A percentile compares a stretch with the other conserved stretches of the same genome.
These are phyloP conservation scores for Aspidoscelis tigris DNA, from an alignment of 2,113 vertebrate genomes.

Conservation along the genomic window DNA sequence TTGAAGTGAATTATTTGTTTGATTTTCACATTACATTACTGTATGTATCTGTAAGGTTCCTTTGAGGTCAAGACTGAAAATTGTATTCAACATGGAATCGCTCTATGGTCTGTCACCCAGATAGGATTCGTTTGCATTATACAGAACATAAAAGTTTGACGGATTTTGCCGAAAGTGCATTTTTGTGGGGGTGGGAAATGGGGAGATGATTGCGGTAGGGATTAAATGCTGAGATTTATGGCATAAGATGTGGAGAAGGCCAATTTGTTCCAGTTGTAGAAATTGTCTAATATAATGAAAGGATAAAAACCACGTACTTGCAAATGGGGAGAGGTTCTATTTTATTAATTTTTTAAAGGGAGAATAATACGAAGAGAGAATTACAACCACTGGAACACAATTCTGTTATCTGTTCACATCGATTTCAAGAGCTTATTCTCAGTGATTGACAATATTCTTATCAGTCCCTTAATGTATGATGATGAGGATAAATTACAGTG, in stretches of 20 bases:
- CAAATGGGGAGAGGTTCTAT: slow-evolving; percentile 1
- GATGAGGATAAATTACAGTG: neutral
- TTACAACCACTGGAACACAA: neutral
- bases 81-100: neutral
- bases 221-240: slow-evolving; percentile 2
- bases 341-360: neutral
- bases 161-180: neutral
- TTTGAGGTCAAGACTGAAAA: neutral
- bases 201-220: neutral
- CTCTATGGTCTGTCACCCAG: neutral
- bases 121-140: neutral
- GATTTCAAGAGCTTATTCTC: slow-evolving; percentile 10
- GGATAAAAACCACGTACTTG: neutral
- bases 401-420: neutral
- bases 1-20: too few relatives aligned
- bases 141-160: neutral
- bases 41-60: neutral
- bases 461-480: neutral
- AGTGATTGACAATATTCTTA: neutral
- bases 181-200: neutral
- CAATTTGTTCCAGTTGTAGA: slow-evolving; percentile 13
- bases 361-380: slow-evolving; percentile 11
- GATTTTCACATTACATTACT: too few relatives aligned
- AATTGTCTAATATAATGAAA: neutral
- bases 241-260: neutral